Evolutionary conservation across 2,113 vertebrate genomes (phyloP).

Genomic region (Salvelinus namaycush): DNA sequence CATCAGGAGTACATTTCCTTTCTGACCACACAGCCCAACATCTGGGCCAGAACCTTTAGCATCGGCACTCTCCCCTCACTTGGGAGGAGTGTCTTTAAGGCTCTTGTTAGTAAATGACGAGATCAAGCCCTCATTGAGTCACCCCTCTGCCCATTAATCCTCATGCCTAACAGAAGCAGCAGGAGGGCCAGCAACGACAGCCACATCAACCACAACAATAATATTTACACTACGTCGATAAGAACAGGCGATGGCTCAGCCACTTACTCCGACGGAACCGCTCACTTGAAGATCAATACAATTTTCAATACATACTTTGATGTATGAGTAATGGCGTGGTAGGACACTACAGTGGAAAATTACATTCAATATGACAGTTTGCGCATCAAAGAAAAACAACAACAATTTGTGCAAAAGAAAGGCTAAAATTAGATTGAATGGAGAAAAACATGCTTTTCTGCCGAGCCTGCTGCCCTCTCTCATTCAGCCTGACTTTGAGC

Average conservation of each 20-base stretch:
- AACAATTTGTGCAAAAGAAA: slow-evolving; percentile 29
- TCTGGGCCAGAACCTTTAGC: no score
- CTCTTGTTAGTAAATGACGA: no score
- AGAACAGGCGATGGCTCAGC: neutral
- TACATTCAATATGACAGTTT: slow-evolving; percentile 35
- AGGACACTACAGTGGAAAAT: slow-evolving; percentile 35
- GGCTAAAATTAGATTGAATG: slow-evolving; percentile 49
- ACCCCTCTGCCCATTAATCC: no score
- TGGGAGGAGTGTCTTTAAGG: no score
- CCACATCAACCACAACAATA: neutral
- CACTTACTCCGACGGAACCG: neutral
- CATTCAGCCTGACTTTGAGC: slow-evolving; percentile 27
- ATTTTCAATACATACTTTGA: slow-evolving; percentile 12
- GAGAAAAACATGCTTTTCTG: neutral
- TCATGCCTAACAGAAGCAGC: neutral
- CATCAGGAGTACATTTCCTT: neutral
- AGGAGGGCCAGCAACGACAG: neutral
- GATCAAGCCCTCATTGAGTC: no score
- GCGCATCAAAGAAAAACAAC: slow-evolving; percentile 24
- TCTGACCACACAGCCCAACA: no score
- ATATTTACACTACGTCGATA: neutral
- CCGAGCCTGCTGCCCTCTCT: slow-evolving; percentile 9
- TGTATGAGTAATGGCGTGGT: slow-evolving; percentile 2
- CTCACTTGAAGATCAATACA: neutral
- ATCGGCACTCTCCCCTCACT: no score